Percentiles rank a stretch among this genome's conserved stretches.
Evolutionary conservation across 2,797 vertebrate species (phyloP).

Genomic region (Pantherophis alleghaniensis): DNA sequence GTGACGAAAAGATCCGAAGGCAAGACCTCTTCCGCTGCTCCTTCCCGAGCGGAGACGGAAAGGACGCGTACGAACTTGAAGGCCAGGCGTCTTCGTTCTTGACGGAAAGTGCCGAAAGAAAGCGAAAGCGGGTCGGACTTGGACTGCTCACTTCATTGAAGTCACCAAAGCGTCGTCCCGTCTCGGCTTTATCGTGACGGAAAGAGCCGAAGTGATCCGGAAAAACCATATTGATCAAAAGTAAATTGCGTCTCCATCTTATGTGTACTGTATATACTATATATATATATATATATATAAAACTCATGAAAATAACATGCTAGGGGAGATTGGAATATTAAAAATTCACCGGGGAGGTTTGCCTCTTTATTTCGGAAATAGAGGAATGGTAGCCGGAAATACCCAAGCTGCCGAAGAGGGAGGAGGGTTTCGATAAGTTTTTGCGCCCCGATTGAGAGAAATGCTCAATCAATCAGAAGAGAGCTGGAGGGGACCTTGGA

Average conservation of each 20-base stretch:
- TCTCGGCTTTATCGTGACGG: background rate
- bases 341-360: background rate
- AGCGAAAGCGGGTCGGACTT: background rate
- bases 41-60: background rate
- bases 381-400: background rate
- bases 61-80: background rate
- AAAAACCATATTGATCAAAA: background rate
- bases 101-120: slow-evolving; percentile 9
- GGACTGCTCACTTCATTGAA: background rate
- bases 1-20: background rate
- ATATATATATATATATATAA: background rate
- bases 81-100: too few relatives aligned
- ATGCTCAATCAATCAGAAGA: too few relatives aligned
- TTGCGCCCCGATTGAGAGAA: background rate
- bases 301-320: background rate
- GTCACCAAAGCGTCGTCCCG: too few relatives aligned
- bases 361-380: background rate
- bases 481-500: too few relatives aligned
- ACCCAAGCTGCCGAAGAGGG: background rate
- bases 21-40: background rate
- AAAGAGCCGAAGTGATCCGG: background rate
- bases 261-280: background rate
- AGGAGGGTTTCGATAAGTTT: background rate
- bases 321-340: background rate
- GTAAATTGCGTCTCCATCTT: background rate